A percentile compares a stretch with the other conserved stretches of the same genome.
phyloP scores from a whole-genome alignment of 2,888 invertebrate genomes.

The Rotaria sp. region DNA sequence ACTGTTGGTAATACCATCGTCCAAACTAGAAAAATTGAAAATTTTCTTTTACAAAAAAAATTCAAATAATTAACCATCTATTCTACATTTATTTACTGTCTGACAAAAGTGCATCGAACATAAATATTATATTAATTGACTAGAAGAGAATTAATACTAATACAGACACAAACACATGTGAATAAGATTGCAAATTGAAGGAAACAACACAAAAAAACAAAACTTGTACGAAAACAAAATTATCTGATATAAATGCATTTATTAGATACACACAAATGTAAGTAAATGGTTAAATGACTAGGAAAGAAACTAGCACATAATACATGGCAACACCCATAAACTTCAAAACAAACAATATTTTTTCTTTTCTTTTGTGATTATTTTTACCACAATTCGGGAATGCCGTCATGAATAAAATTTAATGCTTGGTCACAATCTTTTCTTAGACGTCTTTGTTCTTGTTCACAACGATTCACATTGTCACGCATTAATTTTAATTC shows the following conservation, averaged over 20 bases:
- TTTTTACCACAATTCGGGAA: conserved; percentile 26
- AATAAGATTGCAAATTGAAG: no score
- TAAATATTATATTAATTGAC: neutral
- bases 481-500: conserved; percentile 20
- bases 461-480: neutral
- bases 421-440: conserved; percentile 30
- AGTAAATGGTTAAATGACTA: neutral
- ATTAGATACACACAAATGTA: neutral
- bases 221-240: neutral
- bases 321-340: neutral
- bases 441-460: conserved; percentile 23
- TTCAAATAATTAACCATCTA: neutral
- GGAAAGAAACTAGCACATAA: neutral
- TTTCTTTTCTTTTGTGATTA: neutral
- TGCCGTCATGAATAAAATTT: conserved; percentile 12
- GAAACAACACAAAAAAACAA: neutral
- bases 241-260: no score
- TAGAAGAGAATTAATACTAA: neutral
- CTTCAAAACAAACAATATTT: neutral
- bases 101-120: neutral
- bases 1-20: neutral
- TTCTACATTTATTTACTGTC: neutral
- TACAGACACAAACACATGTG: neutral
- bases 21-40: neutral
- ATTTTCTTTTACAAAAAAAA: neutral